phyloP scores from a whole-genome alignment of 1,140 invertebrate species.

The Rhynchophorus ferrugineus region DNA sequence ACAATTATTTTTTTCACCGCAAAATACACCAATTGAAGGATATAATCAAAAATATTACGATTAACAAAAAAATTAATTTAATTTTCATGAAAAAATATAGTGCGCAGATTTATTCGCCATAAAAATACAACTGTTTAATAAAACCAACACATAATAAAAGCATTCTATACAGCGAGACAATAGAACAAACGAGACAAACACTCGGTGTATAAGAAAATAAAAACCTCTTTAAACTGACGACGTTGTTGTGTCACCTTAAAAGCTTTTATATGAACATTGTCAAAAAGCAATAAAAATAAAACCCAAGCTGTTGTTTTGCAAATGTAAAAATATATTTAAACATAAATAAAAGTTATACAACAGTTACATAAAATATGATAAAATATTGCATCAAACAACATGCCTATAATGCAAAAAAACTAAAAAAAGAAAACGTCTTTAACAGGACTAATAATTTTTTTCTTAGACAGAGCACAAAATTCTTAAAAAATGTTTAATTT shows the following conservation, averaged over 20 bases:
- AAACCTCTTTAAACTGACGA: not conserved
- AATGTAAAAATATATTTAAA: slow-evolving; percentile 45
- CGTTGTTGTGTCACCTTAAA: not conserved
- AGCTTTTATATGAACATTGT: not conserved
- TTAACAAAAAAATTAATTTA: no score
- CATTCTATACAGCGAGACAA: no score
- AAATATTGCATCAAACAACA: slow-evolving; percentile 43
- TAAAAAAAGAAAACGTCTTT: slow-evolving; percentile 29
- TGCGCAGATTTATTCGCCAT: no score
- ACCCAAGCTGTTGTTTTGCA: slow-evolving; percentile 40
- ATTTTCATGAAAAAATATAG: no score
- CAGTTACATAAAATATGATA: slow-evolving; percentile 41
- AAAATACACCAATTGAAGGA: no score
- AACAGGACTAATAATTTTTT: slow-evolving; percentile 36
- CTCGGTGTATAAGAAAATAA: no score
- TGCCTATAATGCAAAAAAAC: slow-evolving; percentile 38
- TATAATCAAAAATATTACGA: no score
- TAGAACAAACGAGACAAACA: no score
- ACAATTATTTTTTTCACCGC: no score
- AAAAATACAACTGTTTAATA: no score
- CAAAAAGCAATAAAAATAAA: slow-evolving; percentile 33
- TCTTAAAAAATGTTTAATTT: slow-evolving; percentile 19
- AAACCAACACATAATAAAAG: no score
- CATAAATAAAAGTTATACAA: slow-evolving; percentile 43
- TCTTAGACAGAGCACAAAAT: slow-evolving; percentile 1